Percentiles rank a stretch among this genome's conserved stretches.
These are phyloP conservation scores for Sparidentex hasta DNA, from an alignment of 2,797 vertebrate species.

Conservation along the genomic window DNA sequence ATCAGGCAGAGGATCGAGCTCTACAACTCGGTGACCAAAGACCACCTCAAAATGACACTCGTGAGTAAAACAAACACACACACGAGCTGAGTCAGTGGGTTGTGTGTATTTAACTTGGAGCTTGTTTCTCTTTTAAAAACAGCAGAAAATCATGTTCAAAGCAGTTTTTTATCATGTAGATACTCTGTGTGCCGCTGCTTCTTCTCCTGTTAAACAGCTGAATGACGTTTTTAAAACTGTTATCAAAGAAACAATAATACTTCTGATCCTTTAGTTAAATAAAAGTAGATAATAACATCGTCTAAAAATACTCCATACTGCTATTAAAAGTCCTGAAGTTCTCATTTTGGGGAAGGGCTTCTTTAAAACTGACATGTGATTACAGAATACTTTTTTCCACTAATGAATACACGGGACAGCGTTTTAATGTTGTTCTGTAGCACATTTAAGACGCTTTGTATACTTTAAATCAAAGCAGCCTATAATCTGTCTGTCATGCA, in stretches of 20 bases:
- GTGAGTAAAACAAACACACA: constrained; percentile 63
- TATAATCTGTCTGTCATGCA: too few species aligned
- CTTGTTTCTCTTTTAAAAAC: neutral
- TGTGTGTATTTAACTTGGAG: neutral
- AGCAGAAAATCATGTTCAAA: neutral
- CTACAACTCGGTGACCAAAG: constrained; percentile 93
- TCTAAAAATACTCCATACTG: neutral
- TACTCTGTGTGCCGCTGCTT: neutral
- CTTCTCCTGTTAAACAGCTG: neutral
- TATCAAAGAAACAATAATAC: too few species aligned
- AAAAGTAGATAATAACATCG: too few species aligned
- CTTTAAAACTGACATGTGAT: too few species aligned
- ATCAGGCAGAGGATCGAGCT: constrained; percentile 92
- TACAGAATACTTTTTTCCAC: too few species aligned
- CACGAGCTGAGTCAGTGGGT: neutral
- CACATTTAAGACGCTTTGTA: too few species aligned
- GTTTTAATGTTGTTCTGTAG: too few species aligned
- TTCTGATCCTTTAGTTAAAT: too few species aligned
- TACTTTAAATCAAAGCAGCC: too few species aligned
- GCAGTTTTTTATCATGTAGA: neutral
- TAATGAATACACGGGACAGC: too few species aligned
- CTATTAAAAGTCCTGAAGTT: neutral
- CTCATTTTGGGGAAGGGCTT: too few species aligned
- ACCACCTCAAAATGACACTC: constrained; percentile 97
- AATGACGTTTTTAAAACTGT: too few species aligned